Conservation (phyloP, 2,888 invertebrate species). For the Arge pagana region DNA sequence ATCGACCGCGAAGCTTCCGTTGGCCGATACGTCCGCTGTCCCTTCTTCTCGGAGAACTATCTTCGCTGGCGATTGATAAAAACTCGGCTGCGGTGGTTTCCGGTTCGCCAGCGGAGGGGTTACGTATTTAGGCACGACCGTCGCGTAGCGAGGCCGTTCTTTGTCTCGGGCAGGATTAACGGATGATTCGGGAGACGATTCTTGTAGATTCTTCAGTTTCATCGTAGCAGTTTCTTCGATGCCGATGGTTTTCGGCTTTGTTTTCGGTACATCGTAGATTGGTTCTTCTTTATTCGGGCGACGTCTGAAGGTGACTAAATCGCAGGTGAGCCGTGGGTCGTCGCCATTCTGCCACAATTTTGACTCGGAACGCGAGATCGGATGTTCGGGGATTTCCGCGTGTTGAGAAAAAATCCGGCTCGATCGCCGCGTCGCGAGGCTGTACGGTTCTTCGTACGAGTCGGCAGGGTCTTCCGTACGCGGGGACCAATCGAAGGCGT, state of each 20-base stretch:
- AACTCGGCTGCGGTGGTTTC: too few relatives aligned
- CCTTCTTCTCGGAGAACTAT: too few relatives aligned
- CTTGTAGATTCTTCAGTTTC: conserved; percentile 28
- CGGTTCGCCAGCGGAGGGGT: too few relatives aligned
- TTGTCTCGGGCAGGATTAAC: conserved; percentile 1
- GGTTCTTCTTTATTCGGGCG: conserved; percentile 10
- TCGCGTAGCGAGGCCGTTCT: conserved; percentile 32
- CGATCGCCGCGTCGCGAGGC: too few relatives aligned
- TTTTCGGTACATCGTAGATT: conserved; percentile 37
- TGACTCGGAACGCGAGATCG: conserved; percentile 5
- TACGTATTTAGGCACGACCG: conserved; percentile 38
- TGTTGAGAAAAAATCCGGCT: too few relatives aligned
- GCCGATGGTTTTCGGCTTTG: conserved; percentile 35
- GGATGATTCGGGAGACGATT: neutral
- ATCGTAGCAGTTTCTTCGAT: conserved; percentile 38
- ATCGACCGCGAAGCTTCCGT: too few relatives aligned
- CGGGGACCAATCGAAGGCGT: too few relatives aligned
- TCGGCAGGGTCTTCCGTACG: too few relatives aligned
- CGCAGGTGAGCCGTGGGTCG: neutral
- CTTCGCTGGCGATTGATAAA: too few relatives aligned
- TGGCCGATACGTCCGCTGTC: too few relatives aligned
- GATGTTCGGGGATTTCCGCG: conserved; percentile 9
- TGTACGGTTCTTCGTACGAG: too few relatives aligned
- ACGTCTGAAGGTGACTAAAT: neutral
- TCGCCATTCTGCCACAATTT: neutral